phyloP scores from a whole-genome alignment of 1,140 invertebrate genomes.

The Atopsyche davidsoni region DNA sequence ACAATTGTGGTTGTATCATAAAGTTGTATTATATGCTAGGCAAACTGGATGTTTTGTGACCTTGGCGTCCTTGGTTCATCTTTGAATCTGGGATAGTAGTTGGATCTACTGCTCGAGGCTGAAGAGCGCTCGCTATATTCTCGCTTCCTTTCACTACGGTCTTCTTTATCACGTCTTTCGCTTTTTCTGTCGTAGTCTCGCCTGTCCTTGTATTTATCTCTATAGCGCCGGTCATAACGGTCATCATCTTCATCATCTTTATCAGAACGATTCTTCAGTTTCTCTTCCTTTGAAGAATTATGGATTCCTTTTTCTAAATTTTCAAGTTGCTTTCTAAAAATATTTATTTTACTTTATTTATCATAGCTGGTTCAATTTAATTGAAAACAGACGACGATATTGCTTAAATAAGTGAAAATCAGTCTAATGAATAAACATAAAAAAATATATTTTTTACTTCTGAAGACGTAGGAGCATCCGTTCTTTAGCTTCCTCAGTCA shows the following conservation, averaged over 20 bases:
- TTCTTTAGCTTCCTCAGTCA: conserved; percentile 71
- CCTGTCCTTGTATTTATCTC: conserved; percentile 21
- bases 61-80: conserved; percentile 79
- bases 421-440: not conserved
- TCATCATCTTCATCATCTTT: conserved; percentile 39
- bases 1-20: not conserved
- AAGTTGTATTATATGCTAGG: not conserved
- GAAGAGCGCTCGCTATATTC: conserved; percentile 32
- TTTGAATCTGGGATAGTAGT: conserved; percentile 63
- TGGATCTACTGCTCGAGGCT: conserved; percentile 51
- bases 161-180: conserved; percentile 30
- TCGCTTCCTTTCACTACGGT: conserved; percentile 43
- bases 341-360: not conserved
- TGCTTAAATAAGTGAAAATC: conserved; percentile 4
- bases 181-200: conserved; percentile 33
- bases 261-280: conserved; percentile 37
- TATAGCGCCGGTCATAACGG: conserved; percentile 32
- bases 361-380: not conserved
- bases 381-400: not conserved
- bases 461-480: conserved; percentile 60
- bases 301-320: conserved; percentile 49
- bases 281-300: conserved; percentile 50
- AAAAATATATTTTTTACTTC: conserved; percentile 38
- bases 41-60: no score
- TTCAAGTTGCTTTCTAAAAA: conserved; percentile 47